Conservation (phyloP, 2,888 invertebrate species). For the Norana najaformis region DNA sequence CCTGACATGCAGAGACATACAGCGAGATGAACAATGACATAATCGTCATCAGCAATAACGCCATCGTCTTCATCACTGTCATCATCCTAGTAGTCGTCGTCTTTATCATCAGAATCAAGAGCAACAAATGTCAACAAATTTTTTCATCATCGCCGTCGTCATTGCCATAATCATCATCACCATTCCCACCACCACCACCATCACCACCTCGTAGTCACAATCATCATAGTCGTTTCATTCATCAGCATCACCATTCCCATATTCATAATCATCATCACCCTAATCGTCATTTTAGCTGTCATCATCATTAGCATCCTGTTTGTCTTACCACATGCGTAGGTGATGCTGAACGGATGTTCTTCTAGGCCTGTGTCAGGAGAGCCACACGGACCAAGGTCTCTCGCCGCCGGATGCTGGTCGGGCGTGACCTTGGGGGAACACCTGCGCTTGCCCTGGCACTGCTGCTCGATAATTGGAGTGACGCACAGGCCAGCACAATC, state of each 20-base stretch:
- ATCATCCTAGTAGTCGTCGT: too few relatives aligned
- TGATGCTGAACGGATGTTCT: not conserved
- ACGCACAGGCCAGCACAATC: not conserved
- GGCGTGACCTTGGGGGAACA: not conserved
- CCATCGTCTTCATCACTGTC: too few relatives aligned
- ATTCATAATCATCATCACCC: not conserved
- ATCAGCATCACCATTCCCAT: not conserved
- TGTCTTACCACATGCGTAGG: not conserved
- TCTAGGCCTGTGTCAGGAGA: not conserved
- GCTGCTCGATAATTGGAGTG: not conserved
- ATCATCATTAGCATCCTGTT: not conserved
- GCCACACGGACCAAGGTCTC: not conserved
- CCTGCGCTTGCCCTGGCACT: not conserved
- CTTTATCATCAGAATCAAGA: too few relatives aligned
- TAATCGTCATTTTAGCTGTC: not conserved
- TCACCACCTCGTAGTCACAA: not conserved
- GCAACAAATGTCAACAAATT: too few relatives aligned
- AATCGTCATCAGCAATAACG: too few relatives aligned
- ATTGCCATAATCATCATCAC: too few relatives aligned
- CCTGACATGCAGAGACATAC: too few relatives aligned
- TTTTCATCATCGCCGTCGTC: too few relatives aligned
- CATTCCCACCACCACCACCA: too few relatives aligned
- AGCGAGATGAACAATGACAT: too few relatives aligned
- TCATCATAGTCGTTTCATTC: not conserved
- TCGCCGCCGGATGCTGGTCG: not conserved